Conservation (phyloP, 2,888 invertebrate species). For the Volucella inflata region DNA sequence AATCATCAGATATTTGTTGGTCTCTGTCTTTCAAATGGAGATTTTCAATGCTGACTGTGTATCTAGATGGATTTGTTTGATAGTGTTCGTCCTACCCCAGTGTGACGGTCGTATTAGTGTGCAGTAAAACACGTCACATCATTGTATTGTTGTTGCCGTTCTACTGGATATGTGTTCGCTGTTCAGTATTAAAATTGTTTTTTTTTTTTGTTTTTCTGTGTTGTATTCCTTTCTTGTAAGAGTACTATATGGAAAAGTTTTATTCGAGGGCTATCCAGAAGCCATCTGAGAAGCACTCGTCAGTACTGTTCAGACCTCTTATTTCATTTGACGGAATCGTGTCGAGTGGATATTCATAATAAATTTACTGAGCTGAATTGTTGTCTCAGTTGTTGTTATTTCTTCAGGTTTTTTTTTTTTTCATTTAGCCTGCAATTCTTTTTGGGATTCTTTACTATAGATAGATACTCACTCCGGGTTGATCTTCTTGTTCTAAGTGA, state of each 20-base stretch:
- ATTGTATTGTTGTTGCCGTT: conserved; percentile 36
- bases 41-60: background rate
- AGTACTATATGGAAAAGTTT: conserved; percentile 82
- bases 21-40: background rate
- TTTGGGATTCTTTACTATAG: too few relatives aligned
- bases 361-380: conserved; percentile 83
- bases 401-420: conserved; percentile 39
- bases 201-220: conserved; percentile 28
- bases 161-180: conserved; percentile 12
- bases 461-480: conserved; percentile 37
- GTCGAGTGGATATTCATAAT: conserved; percentile 85
- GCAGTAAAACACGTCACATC: conserved; percentile 41
- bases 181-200: conserved; percentile 19
- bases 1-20: background rate
- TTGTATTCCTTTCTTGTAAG: conserved; percentile 73
- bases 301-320: conserved; percentile 85
- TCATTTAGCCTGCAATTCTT: background rate
- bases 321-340: conserved; percentile 85
- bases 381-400: conserved; percentile 69
- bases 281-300: conserved; percentile 84
- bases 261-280: conserved; percentile 84
- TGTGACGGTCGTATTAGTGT: background rate
- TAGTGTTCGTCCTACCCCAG: conserved; percentile 36
- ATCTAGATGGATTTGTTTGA: conserved; percentile 53
- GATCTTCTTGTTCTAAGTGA: conserved; percentile 54